Conservation (phyloP, 2,113 vertebrate genomes). For the Glaucidium brasilianum region DNA sequence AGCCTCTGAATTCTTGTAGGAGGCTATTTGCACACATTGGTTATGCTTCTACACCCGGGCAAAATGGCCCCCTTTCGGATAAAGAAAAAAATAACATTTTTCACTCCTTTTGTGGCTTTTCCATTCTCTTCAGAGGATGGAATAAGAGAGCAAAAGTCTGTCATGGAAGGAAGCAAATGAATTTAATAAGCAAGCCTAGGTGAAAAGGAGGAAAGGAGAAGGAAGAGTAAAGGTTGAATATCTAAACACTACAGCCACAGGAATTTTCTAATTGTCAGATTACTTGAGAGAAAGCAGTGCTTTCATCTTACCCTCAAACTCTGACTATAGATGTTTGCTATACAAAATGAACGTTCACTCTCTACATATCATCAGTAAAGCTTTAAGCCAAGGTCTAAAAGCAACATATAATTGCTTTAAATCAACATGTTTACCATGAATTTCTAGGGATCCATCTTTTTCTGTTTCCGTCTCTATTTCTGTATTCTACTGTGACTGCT, state of each 20-base stretch:
- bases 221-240: neutral
- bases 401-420: neutral
- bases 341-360: rapidly evolving
- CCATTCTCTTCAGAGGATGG: neutral
- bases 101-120: neutral
- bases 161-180: neutral
- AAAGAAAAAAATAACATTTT: neutral
- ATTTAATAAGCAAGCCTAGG: neutral
- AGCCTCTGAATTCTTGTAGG: neutral
- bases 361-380: neutral
- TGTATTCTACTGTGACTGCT: neutral
- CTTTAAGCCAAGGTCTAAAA: neutral
- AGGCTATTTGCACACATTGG: neutral
- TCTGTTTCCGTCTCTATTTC: neutral
- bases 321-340: neutral
- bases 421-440: neutral
- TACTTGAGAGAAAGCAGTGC: neutral
- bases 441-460: neutral
- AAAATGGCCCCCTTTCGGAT: neutral
- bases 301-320: neutral
- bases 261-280: neutral
- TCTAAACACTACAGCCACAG: neutral
- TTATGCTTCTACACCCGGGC: neutral
- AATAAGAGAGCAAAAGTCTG: neutral
- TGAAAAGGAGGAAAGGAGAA: neutral